These are phyloP conservation scores for Lethenteron reissneri DNA, from an alignment of 2,113 vertebrate genomes.

Conservation along the genomic window DNA sequence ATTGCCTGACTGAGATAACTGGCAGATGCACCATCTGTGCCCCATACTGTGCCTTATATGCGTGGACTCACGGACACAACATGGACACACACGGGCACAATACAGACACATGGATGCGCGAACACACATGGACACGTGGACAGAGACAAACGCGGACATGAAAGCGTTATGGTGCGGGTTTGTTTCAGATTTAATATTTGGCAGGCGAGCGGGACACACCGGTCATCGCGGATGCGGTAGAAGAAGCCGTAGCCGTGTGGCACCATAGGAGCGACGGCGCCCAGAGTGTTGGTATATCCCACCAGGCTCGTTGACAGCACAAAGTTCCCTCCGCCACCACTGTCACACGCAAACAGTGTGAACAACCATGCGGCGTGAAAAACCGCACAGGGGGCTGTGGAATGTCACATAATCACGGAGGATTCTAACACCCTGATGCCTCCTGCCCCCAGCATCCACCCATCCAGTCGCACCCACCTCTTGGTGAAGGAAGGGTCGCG, in stretches of 20 bases:
- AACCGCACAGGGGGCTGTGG: too few species aligned
- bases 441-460: too few species aligned
- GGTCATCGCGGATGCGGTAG: constrained; percentile 70
- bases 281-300: constrained; percentile 49
- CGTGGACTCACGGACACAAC: neutral
- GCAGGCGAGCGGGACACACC: constrained; percentile 24
- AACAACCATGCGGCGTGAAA: neutral
- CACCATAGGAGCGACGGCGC: constrained; percentile 55
- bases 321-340: constrained; percentile 85
- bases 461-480: constrained; percentile 28
- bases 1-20: neutral
- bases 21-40: too few species aligned
- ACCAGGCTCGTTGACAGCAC: constrained; percentile 65
- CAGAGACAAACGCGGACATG: neutral
- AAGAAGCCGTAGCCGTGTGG: constrained; percentile 67
- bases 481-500: constrained; percentile 47
- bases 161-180: neutral
- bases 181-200: neutral
- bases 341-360: constrained; percentile 19
- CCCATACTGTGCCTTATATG: too few species aligned
- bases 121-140: neutral
- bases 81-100: neutral
- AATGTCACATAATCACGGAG: too few species aligned
- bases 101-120: neutral
- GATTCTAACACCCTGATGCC: too few species aligned